Base-by-base conservation (phyloP, 2,888 invertebrate species). In the Cryptocephalus moraei region DNA sequence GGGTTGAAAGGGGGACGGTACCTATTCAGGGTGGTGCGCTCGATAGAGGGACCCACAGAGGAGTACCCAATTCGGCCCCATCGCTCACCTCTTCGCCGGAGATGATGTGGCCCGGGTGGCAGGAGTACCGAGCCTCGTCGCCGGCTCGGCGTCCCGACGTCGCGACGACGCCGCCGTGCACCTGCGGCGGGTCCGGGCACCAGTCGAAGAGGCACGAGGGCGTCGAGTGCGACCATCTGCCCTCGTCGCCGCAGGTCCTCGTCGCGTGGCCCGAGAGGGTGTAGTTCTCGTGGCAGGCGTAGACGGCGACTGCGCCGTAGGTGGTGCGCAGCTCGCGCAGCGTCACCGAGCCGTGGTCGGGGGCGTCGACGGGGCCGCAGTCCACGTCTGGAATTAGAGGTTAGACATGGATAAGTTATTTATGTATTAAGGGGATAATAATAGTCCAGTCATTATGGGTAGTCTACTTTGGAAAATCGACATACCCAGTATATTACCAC, bases 191-290 rank as follows among this genome's bases (percentile, higher is more conserved):
- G 52, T 87, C 86, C 0, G 89, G 86, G 65, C 92, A 92, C 91
- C 91, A 84, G 70, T 90, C 84, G 64, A 86, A 88, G 42, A 90
- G 71, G 67, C 91, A 92, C 59, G 84, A 81, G 0, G 91, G 89
- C 8, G 84, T 76, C 46, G 81, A 80, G 0, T 86, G 87, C 40
- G 80, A 81, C 91, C 91, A 91, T 43, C 75, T 69, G 0, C 85
- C 89, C 36, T 79, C 79, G 48, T 84, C 80, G 0, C 78, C 79
- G 62, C 92, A 92, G n/a, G 74, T 73, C 14, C 91, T 73, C 50
- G 79, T 79, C 41, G 79, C 76, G 54, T 74, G 80, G 0, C 91
- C 91, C 8, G 86, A 83, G 2, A 92, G 72, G 0, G 91, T 92
- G 68, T 89, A 87, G 66, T 93, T 92, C 61, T 85, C 83, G 48